phyloP scores from a whole-genome alignment of 2,113 vertebrate species.

The Colistium nudipinnis region DNA sequence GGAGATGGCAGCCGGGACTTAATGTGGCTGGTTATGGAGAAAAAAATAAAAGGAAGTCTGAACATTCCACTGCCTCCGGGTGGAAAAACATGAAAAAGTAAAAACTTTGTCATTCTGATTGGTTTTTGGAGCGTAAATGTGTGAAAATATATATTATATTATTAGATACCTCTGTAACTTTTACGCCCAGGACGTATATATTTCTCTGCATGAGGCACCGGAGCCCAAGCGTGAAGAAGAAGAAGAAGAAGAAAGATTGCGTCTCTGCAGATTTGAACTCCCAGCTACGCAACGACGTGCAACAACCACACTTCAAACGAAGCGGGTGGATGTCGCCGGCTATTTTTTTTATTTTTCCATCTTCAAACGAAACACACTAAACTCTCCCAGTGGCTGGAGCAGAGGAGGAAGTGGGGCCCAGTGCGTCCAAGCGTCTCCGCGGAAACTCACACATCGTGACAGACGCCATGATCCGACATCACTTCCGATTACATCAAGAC shows the following conservation, averaged over 20 bases:
- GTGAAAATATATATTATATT: no score
- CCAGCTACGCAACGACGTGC: slow-evolving; percentile 40
- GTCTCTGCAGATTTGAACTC: slow-evolving; percentile 34
- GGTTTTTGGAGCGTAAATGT: no score
- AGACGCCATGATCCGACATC: slow-evolving; percentile 64
- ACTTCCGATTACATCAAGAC: slow-evolving; percentile 46
- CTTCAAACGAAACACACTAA: slow-evolving; percentile 49
- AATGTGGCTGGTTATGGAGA: no score
- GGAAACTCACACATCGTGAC: slow-evolving; percentile 46
- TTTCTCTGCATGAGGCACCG: neutral
- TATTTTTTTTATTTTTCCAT: slow-evolving; percentile 36
- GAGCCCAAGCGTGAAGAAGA: neutral
- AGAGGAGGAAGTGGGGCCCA: slow-evolving; percentile 21
- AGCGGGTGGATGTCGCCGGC: slow-evolving; percentile 40
- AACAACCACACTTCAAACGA: slow-evolving; percentile 50
- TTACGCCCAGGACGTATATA: slow-evolving; percentile 7
- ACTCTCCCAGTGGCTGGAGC: slow-evolving; percentile 12
- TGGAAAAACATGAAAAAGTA: no score
- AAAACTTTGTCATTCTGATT: no score
- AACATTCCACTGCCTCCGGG: no score
- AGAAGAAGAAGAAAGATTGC: neutral
- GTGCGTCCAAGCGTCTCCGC: slow-evolving; percentile 1
- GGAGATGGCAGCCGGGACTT: no score
- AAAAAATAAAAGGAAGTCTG: no score
- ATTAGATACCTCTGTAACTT: no score